These are phyloP conservation scores for Latrodectus geometricus DNA, from an alignment of 1,140 invertebrate genomes.

Conservation along the genomic window DNA sequence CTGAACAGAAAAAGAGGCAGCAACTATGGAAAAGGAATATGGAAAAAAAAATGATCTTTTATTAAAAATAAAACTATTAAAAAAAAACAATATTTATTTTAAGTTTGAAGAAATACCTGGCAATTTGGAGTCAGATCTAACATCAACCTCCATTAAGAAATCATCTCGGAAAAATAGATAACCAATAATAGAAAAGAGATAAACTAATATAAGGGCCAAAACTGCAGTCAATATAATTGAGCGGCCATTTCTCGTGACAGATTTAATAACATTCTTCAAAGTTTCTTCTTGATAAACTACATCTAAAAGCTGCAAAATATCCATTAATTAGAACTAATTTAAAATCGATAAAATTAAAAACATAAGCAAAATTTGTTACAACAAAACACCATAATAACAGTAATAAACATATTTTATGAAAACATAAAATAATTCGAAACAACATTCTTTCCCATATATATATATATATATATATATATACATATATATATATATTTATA, in stretches of 20 bases:
- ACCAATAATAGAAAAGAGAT: slow-evolving; percentile 98
- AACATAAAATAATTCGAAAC: too few relatives aligned
- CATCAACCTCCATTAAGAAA: slow-evolving; percentile 88
- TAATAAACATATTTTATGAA: too few relatives aligned
- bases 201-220: slow-evolving; percentile 96
- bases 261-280: slow-evolving; percentile 94
- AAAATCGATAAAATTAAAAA: slow-evolving; percentile 9
- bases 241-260: slow-evolving; percentile 95
- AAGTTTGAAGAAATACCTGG: slow-evolving; percentile 4
- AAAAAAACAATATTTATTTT: too few relatives aligned
- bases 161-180: slow-evolving; percentile 99
- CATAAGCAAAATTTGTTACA: background rate
- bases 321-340: slow-evolving; percentile 26
- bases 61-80: too few relatives aligned
- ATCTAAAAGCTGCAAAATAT: slow-evolving; percentile 85
- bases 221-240: slow-evolving; percentile 98
- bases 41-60: too few relatives aligned
- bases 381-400: background rate
- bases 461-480: too few relatives aligned
- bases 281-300: slow-evolving; percentile 99
- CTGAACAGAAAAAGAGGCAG: too few relatives aligned
- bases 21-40: too few relatives aligned
- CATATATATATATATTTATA: too few relatives aligned
- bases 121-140: slow-evolving; percentile 9
- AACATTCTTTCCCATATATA: too few relatives aligned